Evolutionary conservation across 2,113 vertebrate genomes (phyloP), one percentile per base, ranked within the genome.

Genomic region (Anguilla rostrata): DNA sequence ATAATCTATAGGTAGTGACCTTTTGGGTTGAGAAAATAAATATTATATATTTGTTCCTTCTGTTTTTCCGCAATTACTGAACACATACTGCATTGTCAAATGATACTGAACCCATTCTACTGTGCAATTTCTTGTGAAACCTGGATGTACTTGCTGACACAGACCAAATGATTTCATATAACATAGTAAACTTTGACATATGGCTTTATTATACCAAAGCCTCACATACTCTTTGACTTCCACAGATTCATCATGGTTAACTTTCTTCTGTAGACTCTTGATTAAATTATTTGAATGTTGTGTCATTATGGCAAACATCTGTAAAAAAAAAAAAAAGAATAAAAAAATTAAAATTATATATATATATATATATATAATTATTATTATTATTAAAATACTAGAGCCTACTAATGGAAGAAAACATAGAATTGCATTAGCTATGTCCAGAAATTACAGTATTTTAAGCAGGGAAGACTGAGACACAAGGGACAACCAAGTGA

Each of bases 301-400:
- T 34, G 89, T 91, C 89, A 98, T 92, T 41, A 97, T 93, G 12
- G 84, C 91, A 53, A 97, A 94, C 95, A 97, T 97, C 97, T 98
- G 39, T 14, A 39, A 85, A 83, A 75, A 81, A 4, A 46, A 9
- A 29, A 29, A 9, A 2, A 75, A 71, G 3, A 71, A 26, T 26
- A 5, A 20, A 29, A 34, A 1, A 4, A 9, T 75, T 75, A 12
- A 53, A 53, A 53, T 53, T 34, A 34, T 34, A 34, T 34, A 34
- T 34, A 34, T 34, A 34, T 34, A 34, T 34, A 34, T 34, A 34
- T 34, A 34, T 34, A 34, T 34, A 34, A n/a, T n/a, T 34, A 34
- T 34, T 1, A 34, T 34, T 34, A 34, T 34, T 34, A 34, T 34
- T 34, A 34, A 34, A 34, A 34, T 34, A 34, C 34, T 34, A 34